A percentile compares a stretch with the other conserved stretches of the same genome.
These are phyloP conservation scores for Psittacula cyanocephala DNA, from an alignment of 2,113 vertebrate species.

Conservation along the genomic window DNA sequence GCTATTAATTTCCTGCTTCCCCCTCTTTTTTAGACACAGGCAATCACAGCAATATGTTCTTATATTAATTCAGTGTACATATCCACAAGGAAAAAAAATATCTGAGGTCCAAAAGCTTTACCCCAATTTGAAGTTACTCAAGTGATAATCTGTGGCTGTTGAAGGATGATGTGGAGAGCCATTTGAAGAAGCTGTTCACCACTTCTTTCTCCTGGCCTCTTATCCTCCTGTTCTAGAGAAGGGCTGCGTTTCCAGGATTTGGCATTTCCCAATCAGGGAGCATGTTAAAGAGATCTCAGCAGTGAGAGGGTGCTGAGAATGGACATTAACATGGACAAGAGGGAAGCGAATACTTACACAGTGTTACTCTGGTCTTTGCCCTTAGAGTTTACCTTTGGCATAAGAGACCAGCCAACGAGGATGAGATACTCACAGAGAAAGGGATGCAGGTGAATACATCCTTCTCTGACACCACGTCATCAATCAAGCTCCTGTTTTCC, in stretches of 20 bases:
- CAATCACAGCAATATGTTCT: not conserved
- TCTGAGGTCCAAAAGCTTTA: not conserved
- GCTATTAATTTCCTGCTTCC: not conserved
- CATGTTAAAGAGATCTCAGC: not conserved
- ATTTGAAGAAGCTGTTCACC: not conserved
- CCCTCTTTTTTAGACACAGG: not conserved
- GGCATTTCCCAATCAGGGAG: not conserved
- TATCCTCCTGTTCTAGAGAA: not conserved
- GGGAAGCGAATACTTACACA: not conserved
- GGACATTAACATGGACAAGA: not conserved
- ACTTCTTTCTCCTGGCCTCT: not conserved
- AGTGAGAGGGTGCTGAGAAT: not conserved
- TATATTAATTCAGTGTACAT: not conserved
- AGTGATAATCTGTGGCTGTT: not conserved
- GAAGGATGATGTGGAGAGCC: not conserved
- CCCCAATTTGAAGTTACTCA: not conserved
- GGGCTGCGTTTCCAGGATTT: not conserved
- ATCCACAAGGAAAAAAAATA: not conserved
- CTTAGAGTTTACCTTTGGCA: not conserved
- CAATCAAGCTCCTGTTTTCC: slow-evolving; percentile 63
- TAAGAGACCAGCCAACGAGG: not conserved
- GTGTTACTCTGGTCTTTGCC: not conserved
- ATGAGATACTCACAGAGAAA: slow-evolving; percentile 50
- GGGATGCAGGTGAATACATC: slow-evolving; percentile 34
- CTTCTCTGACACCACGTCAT: not conserved